These are phyloP conservation scores for Holacanthella duospinosa DNA, from an alignment of 2,888 invertebrate genomes.

Conservation along the genomic window DNA sequence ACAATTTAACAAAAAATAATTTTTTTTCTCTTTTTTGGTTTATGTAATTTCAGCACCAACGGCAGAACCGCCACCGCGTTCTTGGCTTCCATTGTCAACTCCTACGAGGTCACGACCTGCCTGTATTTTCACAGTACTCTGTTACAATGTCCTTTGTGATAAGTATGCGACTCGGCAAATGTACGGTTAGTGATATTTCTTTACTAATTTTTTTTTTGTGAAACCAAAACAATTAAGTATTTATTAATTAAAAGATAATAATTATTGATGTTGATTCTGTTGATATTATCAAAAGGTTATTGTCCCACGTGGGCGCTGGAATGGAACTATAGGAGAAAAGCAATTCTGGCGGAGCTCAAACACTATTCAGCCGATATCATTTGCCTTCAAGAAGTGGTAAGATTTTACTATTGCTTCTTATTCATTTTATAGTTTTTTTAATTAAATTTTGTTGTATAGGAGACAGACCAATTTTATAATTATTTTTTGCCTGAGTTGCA, in stretches of 20 bases:
- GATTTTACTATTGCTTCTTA: too few species aligned
- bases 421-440: neutral
- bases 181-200: conserved; percentile 67
- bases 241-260: neutral
- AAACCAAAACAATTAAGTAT: neutral
- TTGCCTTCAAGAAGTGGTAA: conserved; percentile 72
- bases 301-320: conserved; percentile 97
- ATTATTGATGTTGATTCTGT: neutral
- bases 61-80: conserved; percentile 77
- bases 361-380: conserved; percentile 96
- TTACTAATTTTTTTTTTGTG: neutral
- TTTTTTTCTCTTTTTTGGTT: neutral
- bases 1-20: too few species aligned
- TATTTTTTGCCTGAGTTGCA: conserved; percentile 92
- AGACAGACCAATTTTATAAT: conserved; percentile 96
- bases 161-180: conserved; percentile 97
- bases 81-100: conserved; percentile 86
- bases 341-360: conserved; percentile 90
- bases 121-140: conserved; percentile 98
- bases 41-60: conserved; percentile 1
- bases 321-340: conserved; percentile 97
- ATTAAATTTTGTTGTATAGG: conserved; percentile 41
- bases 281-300: too few species aligned
- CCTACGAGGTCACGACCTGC: conserved; percentile 73
- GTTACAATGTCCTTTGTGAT: conserved; percentile 98